Evolutionary conservation across 1,140 invertebrate species (phyloP).

Genomic region (Linepithema humile): DNA sequence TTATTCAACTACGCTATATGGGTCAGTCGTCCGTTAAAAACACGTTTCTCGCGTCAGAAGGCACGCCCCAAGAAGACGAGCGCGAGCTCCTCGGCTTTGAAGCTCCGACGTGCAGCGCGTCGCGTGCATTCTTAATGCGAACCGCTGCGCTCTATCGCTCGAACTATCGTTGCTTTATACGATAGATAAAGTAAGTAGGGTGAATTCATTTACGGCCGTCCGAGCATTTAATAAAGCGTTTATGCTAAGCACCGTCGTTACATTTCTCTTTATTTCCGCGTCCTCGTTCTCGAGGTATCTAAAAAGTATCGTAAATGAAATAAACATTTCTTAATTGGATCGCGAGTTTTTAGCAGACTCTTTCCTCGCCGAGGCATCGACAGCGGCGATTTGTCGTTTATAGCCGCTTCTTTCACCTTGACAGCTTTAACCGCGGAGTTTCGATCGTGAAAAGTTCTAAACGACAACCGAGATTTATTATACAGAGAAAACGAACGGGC

Average conservation of each 20-base stretch:
- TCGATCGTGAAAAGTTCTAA: not conserved
- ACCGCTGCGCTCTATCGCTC: not conserved
- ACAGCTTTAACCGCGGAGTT: constrained; percentile 2
- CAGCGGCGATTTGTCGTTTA: not conserved
- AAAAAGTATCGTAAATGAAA: not conserved
- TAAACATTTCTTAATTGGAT: constrained; percentile 37
- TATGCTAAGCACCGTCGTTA: constrained; percentile 9
- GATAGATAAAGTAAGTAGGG: constrained; percentile 12
- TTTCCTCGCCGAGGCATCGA: not conserved
- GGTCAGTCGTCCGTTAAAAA: constrained; percentile 76
- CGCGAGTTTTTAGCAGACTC: not conserved
- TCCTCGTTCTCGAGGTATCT: constrained; percentile 12
- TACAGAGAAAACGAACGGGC: not conserved
- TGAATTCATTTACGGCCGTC: not conserved
- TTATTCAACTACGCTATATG: constrained; percentile 69
- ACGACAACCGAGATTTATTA: not conserved
- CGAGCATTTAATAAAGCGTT: not conserved
- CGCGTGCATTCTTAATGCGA: constrained; percentile 20
- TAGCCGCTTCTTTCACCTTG: not conserved
- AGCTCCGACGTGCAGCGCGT: not conserved
- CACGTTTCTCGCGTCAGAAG: constrained; percentile 56
- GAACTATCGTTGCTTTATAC: not conserved
- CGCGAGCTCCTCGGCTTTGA: constrained; percentile 1
- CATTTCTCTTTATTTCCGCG: not conserved
- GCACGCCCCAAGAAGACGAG: not conserved